Percentiles rank a stretch among this genome's conserved stretches.
phyloP scores from a whole-genome alignment of 2,113 vertebrate species.

The Onychostruthus taczanowskii region DNA sequence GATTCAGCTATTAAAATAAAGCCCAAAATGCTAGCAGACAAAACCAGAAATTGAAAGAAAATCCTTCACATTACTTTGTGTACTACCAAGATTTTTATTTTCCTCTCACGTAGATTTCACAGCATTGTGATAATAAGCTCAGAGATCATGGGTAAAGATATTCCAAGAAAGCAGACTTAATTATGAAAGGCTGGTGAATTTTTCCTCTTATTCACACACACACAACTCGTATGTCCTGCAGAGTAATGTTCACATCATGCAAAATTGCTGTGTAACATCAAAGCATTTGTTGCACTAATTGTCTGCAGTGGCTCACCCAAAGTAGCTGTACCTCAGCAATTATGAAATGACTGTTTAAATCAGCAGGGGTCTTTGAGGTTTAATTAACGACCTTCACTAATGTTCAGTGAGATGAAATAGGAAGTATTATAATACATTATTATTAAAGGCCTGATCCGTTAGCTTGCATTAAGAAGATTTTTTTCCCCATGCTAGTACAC shows the following conservation, averaged over 20 bases:
- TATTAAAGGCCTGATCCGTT: neutral
- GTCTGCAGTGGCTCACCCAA: neutral
- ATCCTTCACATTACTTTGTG: neutral
- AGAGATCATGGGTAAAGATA: neutral
- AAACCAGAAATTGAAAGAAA: neutral
- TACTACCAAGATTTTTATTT: neutral
- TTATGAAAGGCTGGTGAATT: neutral
- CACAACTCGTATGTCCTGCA: neutral
- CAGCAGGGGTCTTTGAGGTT: neutral
- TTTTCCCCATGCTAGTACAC: neutral
- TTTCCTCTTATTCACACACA: neutral
- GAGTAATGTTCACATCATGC: neutral
- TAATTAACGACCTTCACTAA: neutral
- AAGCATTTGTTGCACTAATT: constrained; percentile 24
- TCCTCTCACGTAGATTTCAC: neutral
- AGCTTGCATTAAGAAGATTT: neutral
- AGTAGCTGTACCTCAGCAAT: neutral
- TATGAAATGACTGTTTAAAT: neutral
- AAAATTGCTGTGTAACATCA: constrained; percentile 32
- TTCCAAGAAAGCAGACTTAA: neutral
- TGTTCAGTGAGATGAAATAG: neutral
- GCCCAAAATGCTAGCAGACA: neutral
- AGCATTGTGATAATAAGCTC: neutral
- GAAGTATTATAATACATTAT: neutral
- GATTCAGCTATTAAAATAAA: neutral